Evolutionary conservation across 1,140 invertebrate species (phyloP).

Genomic region (Drosophila ercepeae): DNA sequence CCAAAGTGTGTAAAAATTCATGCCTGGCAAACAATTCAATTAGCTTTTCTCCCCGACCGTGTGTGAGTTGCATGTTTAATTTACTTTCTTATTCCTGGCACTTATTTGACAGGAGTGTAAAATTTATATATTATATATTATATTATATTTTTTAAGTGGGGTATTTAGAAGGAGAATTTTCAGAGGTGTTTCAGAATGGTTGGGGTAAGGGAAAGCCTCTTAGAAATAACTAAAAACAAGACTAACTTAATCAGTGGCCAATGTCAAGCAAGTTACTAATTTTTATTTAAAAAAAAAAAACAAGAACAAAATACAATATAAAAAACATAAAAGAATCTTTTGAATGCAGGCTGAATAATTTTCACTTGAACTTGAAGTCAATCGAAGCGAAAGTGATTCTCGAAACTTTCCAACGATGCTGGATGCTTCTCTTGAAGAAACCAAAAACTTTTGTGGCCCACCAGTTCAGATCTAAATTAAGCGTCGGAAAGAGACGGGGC

Average conservation of each 20-base stretch:
- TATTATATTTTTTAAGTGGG: neutral
- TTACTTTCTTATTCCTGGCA: conserved; percentile 14
- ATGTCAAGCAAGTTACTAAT: neutral
- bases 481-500: conserved; percentile 1
- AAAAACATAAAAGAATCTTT: neutral
- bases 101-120: neutral
- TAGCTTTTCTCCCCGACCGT: conserved; percentile 6
- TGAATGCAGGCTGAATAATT: neutral
- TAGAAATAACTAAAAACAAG: no score
- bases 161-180: neutral
- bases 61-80: conserved; percentile 44
- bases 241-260: no score
- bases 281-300: neutral
- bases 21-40: conserved; percentile 47
- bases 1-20: conserved; percentile 10
- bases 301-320: neutral
- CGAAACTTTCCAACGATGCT: conserved; percentile 18
- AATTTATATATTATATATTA: neutral
- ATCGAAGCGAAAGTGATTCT: conserved; percentile 35
- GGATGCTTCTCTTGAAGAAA: no score
- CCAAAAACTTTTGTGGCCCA: conserved; percentile 10
- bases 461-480: conserved; percentile 24
- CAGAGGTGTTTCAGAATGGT: no score
- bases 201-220: no score
- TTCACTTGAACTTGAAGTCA: conserved; percentile 2